Evolutionary conservation across 1,140 invertebrate species (phyloP).

Genomic region (Philopotamus ludificatus): DNA sequence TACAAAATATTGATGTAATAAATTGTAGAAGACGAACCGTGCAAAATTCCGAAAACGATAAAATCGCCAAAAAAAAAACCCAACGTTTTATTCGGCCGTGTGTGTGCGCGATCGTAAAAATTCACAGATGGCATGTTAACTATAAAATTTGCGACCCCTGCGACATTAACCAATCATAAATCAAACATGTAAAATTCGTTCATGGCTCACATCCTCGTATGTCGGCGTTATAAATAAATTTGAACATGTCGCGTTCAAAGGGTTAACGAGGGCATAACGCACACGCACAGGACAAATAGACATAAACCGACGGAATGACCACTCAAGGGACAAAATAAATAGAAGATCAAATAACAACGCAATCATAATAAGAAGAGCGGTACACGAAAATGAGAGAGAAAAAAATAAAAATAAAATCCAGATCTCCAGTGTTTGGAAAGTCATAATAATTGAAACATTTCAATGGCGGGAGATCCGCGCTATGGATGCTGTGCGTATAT

Average conservation of each 20-base stretch:
- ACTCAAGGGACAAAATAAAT: not conserved
- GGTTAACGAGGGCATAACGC: not conserved
- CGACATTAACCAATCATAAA: not conserved
- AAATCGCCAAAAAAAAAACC: not conserved
- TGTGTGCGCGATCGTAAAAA: not conserved
- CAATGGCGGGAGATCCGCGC: not conserved
- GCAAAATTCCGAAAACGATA: not conserved
- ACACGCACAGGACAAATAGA: constrained; percentile 6
- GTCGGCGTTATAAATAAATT: not conserved
- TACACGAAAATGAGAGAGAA: not conserved
- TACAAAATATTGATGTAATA: not conserved
- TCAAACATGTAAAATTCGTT: not conserved
- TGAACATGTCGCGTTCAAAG: not conserved
- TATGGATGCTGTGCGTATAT: not conserved
- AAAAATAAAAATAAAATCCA: no score
- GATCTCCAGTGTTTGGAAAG: no score
- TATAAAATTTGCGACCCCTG: not conserved
- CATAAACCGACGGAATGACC: not conserved
- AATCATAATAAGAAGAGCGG: constrained; percentile 13
- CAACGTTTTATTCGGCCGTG: not conserved
- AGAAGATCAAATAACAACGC: constrained; percentile 1
- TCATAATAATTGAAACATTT: not conserved
- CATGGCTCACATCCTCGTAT: not conserved
- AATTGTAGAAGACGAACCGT: not conserved
- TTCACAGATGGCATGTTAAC: not conserved